A percentile compares a stretch with the other conserved stretches of the same genome.
Evolutionary conservation across 2,797 vertebrate genomes (phyloP).

Genomic region (Darevskia nairensis): DNA sequence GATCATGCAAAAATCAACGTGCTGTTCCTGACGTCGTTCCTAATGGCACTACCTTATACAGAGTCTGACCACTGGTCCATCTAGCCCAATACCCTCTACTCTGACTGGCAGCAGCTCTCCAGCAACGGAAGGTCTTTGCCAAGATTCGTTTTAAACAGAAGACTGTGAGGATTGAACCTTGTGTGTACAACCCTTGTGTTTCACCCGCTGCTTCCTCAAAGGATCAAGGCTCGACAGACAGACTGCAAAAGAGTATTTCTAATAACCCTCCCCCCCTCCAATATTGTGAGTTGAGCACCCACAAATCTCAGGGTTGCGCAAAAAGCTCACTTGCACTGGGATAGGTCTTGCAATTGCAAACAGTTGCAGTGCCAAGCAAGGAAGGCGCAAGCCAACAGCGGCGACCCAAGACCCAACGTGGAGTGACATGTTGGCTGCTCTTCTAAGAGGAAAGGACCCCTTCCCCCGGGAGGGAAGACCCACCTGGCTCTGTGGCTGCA

Average conservation of each 20-base stretch:
- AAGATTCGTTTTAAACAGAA: background rate
- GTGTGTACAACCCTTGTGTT: background rate
- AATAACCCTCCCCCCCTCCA: background rate
- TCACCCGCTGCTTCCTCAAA: background rate
- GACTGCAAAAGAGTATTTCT: background rate
- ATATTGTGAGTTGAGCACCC: too few species aligned
- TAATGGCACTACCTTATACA: background rate
- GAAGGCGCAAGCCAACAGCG: background rate
- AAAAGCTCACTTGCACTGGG: background rate
- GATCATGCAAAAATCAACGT: background rate
- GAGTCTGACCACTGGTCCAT: background rate
- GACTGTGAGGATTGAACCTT: background rate
- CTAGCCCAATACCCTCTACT: too few species aligned
- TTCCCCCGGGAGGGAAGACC: constrained; percentile 25
- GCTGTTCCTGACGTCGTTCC: background rate
- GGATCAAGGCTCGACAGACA: background rate
- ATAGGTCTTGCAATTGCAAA: background rate
- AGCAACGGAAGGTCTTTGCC: too few species aligned
- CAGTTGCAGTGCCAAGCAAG: background rate
- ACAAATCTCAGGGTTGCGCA: background rate
- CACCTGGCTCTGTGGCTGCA: constrained; percentile 78
- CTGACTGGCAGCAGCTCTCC: background rate
- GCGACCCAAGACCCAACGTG: background rate
- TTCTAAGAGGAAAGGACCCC: too few species aligned
- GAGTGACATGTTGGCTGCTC: too few species aligned